phyloP scores from a whole-genome alignment of 2,113 vertebrate species.

The Macrotis lagotis region DNA sequence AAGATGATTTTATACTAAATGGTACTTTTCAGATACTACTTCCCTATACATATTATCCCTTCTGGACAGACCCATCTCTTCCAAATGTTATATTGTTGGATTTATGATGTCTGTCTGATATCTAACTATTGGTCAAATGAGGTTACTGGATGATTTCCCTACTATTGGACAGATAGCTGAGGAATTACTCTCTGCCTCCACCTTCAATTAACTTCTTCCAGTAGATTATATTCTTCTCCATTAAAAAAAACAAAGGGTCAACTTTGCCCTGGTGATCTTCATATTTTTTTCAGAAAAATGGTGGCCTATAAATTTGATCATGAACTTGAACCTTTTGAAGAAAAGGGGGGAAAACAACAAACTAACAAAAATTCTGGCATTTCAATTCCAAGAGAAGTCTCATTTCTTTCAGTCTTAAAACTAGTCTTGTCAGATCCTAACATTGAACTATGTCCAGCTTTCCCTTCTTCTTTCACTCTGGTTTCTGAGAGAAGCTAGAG shows the following conservation, averaged over 20 bases:
- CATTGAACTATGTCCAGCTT: neutral
- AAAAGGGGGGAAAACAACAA: neutral
- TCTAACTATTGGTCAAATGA: neutral
- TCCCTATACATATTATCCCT: neutral
- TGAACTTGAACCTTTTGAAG: neutral
- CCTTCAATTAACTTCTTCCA: neutral
- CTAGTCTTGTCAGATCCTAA: neutral
- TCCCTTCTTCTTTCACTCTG: neutral
- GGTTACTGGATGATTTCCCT: accelerated
- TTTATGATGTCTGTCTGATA: neutral
- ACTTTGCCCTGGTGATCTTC: neutral
- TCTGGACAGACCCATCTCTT: neutral
- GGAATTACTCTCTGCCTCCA: neutral
- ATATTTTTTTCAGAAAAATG: neutral
- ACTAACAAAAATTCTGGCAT: neutral
- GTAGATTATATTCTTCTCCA: neutral
- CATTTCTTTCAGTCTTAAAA: neutral
- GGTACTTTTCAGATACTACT: neutral
- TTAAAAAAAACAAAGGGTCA: neutral
- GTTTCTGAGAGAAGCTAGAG: neutral
- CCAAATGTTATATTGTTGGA: neutral
- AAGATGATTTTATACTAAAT: neutral
- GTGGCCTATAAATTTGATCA: neutral
- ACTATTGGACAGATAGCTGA: neutral
- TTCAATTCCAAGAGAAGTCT: neutral